Evolutionary conservation across 2,113 vertebrate species (phyloP).

Genomic region (Isichthys henryi): DNA sequence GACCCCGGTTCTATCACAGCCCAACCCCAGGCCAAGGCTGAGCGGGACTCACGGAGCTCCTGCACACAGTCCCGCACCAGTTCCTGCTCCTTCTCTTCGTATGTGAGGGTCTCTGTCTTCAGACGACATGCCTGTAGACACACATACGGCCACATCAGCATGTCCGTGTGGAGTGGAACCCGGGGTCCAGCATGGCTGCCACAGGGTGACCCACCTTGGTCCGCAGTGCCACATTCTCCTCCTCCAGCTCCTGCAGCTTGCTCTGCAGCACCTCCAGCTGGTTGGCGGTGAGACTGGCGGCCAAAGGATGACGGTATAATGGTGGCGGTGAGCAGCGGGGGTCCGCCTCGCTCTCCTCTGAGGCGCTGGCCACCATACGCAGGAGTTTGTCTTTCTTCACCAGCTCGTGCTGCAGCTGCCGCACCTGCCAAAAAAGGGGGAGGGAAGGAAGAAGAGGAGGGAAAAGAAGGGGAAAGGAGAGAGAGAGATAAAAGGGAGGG

Average conservation of each 20-base stretch:
- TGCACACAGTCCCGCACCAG: slow-evolving; percentile 94
- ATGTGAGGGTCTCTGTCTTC: slow-evolving; percentile 86
- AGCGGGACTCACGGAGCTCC: slow-evolving; percentile 78
- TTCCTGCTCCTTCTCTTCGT: slow-evolving; percentile 93
- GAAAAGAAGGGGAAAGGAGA: not conserved
- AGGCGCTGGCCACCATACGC: slow-evolving; percentile 81
- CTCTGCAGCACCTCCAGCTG: slow-evolving; percentile 82
- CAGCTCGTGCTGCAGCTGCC: slow-evolving; percentile 91
- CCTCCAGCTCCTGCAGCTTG: slow-evolving; percentile 87
- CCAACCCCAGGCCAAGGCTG: not conserved
- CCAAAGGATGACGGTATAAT: slow-evolving; percentile 59
- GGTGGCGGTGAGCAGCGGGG: slow-evolving; percentile 80
- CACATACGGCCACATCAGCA: not conserved
- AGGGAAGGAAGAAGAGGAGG: not conserved
- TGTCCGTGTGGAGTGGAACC: not conserved
- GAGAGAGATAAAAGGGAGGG: not conserved
- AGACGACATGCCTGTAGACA: slow-evolving; percentile 78
- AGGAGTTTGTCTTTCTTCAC: slow-evolving; percentile 90
- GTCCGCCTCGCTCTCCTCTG: slow-evolving; percentile 88
- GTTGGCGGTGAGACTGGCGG: slow-evolving; percentile 57
- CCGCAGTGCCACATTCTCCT: slow-evolving; percentile 82
- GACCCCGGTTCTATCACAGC: not conserved
- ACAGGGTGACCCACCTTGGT: slow-evolving; percentile 22
- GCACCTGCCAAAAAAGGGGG: slow-evolving; percentile 61
- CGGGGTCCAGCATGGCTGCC: not conserved